Evolutionary conservation across 1,140 invertebrate species (phyloP).

Genomic region (Musca vetustissima): DNA sequence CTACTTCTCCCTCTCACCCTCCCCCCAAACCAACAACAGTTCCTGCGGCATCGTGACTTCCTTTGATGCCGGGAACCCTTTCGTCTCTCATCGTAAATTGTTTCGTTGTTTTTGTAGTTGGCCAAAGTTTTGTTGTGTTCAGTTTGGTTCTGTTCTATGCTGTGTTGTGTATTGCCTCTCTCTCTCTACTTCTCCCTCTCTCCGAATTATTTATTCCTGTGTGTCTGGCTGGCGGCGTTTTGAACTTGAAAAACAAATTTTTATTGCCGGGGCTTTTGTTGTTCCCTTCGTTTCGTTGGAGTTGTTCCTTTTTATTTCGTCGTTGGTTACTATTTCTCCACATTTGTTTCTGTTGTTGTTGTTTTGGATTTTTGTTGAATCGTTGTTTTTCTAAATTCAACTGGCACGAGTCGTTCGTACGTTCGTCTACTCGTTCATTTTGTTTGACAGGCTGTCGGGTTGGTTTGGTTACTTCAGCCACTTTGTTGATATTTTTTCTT

Average conservation of each 20-base stretch:
- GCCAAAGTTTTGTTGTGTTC: neutral
- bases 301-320: neutral
- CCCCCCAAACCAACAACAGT: no score
- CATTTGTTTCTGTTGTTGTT: neutral
- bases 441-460: no score
- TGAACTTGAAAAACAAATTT: conserved; percentile 52
- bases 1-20: neutral
- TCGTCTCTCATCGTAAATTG: no score
- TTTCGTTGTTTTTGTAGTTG: no score
- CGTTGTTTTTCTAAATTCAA: neutral
- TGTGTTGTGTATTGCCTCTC: no score
- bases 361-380: neutral
- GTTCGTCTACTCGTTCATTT: no score
- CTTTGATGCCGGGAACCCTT: no score
- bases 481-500: no score
- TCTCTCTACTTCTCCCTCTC: neutral
- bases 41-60: no score
- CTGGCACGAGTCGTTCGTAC: neutral
- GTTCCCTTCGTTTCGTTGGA: conserved; percentile 30
- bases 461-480: no score
- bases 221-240: conserved; percentile 40
- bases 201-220: conserved; percentile 5
- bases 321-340: neutral
- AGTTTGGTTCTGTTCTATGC: neutral
- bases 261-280: conserved; percentile 12